Base-by-base conservation (phyloP, 92 coral and sea anemone genomes). In the Ricordea florida region DNA sequence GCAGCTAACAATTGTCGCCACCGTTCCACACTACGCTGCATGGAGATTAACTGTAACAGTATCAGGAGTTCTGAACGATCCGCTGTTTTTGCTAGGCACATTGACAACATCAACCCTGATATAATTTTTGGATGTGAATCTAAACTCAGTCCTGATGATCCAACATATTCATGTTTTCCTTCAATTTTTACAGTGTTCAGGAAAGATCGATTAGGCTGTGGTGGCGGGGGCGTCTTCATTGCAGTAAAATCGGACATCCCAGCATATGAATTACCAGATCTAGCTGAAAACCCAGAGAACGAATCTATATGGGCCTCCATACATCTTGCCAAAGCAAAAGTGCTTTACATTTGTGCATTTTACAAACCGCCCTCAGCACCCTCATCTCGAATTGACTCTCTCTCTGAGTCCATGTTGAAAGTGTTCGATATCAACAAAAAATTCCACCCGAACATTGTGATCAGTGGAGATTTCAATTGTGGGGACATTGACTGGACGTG, bases 261-360 rank as follows among this genome's bases (percentile, higher is more conserved):
- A 31, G 55, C 87, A 17, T 38, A 23, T 29, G 60, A 53, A 33
- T 37, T 43, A 1, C 72, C 62, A 18, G 75, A 43, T 34, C 8
- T 48, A 5, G 57, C 68, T 37, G 28, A 32, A 31, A 60, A 66
- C 44, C 65, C 81, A 23, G 82, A 73, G 44, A 74, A 86, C 44
- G 86, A 85, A 57, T 71, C 77, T 17, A 13, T 79, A 28, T 86
- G 91, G 83, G 91, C 67, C 43, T 81, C 83, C 10, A 49, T 86
- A 23, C 78, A 79, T 1, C 38, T 86, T 65, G 66, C 27, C 2
- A 64, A 73, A 69, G 37, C 76, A 53, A 80, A 72, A 58, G 62
- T 20, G 16, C 73, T n/a, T n/a, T n/a, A n/a, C n/a, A n/a, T n/a
- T n/a, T n/a, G n/a, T n/a, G n/a, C n/a, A n/a, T n/a, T n/a, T n/a